phyloP scores from a whole-genome alignment of 2,113 vertebrate species.

The Irena cyanogastra region DNA sequence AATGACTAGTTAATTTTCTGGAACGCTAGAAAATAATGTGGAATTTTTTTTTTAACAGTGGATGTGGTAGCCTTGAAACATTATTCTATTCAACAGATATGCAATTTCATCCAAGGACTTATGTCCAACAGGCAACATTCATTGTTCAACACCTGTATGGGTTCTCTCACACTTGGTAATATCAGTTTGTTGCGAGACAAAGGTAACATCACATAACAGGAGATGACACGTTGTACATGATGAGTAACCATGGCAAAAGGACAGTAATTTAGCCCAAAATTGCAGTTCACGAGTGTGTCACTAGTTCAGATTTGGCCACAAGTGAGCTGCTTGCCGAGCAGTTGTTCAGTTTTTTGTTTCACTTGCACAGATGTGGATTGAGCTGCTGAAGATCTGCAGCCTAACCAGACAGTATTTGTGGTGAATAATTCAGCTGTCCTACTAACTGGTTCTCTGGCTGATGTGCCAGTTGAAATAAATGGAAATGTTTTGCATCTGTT shows the following conservation, averaged over 20 bases:
- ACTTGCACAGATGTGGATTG: not conserved
- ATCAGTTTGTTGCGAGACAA: not conserved
- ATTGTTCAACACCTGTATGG: not conserved
- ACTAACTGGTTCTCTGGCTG: not conserved
- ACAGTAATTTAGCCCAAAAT: not conserved
- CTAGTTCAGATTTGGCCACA: not conserved
- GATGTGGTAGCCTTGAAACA: not conserved
- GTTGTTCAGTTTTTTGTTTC: accelerated
- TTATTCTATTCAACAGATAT: not conserved
- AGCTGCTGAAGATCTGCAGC: not conserved
- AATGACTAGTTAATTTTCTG: not conserved
- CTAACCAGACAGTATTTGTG: not conserved
- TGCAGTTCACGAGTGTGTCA: not conserved
- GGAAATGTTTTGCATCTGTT: not conserved
- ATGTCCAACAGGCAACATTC: not conserved
- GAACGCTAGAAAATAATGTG: not conserved
- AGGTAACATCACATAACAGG: not conserved
- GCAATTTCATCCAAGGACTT: not conserved
- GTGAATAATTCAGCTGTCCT: not conserved
- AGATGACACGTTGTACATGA: not conserved
- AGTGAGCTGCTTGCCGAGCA: not conserved
- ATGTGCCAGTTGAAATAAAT: not conserved
- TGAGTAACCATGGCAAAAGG: not conserved
- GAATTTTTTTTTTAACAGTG: not conserved
- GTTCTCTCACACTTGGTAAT: not conserved